Evolutionary conservation across 2,888 invertebrate species (phyloP).

Genomic region (Ellobium chinense): DNA sequence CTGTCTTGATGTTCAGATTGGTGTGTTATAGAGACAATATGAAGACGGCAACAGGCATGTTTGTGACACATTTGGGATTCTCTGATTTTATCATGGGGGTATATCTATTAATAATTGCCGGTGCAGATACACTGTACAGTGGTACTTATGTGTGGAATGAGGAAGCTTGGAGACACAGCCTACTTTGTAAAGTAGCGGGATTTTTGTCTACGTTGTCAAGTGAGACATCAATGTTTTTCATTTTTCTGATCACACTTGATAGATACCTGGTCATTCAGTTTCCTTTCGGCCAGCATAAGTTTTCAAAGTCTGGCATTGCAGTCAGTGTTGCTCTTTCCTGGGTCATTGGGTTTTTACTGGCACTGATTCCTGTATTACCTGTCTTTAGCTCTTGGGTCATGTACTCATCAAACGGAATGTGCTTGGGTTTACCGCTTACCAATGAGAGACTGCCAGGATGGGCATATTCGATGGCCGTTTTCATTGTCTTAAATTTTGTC

Average conservation of each 20-base stretch:
- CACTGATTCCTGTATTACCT: neutral
- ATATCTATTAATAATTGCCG: constrained; percentile 58
- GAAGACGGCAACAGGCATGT: neutral
- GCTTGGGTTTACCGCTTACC: neutral
- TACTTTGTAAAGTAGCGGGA: neutral
- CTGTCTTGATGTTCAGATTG: constrained; percentile 50
- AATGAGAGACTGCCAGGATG: neutral
- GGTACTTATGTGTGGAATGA: constrained; percentile 51
- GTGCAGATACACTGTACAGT: constrained; percentile 54
- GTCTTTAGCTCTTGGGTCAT: neutral
- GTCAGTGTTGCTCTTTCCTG: neutral
- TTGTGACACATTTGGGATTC: constrained; percentile 28
- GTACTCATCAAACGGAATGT: constrained; percentile 1
- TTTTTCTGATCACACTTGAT: constrained; percentile 8
- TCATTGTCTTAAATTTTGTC: neutral
- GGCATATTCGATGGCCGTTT: neutral
- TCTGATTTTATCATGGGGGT: constrained; percentile 62
- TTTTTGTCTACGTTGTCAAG: neutral
- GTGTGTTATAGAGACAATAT: constrained; percentile 58
- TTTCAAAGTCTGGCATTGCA: neutral
- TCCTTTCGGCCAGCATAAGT: neutral
- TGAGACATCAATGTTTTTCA: constrained; percentile 13
- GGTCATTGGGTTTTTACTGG: neutral
- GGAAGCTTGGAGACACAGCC: neutral
- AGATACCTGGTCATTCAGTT: constrained; percentile 10